Percentiles rank a stretch among this genome's conserved stretches.
These are phyloP conservation scores for Cryptus armator DNA, from an alignment of 2,888 invertebrate genomes.

Conservation along the genomic window DNA sequence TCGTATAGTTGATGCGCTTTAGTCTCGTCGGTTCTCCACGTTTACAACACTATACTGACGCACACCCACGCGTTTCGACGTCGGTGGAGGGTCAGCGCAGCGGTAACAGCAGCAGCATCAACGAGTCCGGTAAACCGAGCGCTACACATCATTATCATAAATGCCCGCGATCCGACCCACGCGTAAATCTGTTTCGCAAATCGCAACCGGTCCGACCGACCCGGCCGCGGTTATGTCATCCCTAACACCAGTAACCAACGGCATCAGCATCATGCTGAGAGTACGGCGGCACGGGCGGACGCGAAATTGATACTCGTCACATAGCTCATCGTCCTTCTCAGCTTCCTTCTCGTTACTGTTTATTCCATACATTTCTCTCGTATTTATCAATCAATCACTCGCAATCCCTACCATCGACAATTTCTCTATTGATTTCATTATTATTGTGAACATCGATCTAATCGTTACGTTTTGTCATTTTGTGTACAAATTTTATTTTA, in stretches of 20 bases:
- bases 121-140: conserved; percentile 77
- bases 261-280: conserved; percentile 52
- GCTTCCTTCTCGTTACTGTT: conserved; percentile 9
- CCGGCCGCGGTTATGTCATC: conserved; percentile 72
- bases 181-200: conserved; percentile 85
- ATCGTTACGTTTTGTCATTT: too few relatives aligned
- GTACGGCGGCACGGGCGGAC: conserved; percentile 63
- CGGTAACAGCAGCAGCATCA: conserved; percentile 55
- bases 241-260: conserved; percentile 47
- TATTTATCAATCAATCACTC: neutral
- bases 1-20: conserved; percentile 48
- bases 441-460: too few relatives aligned
- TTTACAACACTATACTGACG: conserved; percentile 53
- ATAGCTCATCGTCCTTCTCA: conserved; percentile 26
- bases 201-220: conserved; percentile 71
- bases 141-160: conserved; percentile 83
- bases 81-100: conserved; percentile 55
- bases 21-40: conserved; percentile 54
- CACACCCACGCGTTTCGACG: conserved; percentile 63
- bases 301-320: conserved; percentile 52
- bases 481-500: too few relatives aligned
- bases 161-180: conserved; percentile 83
- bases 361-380: neutral
- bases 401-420: neutral
- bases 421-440: neutral